A percentile compares a stretch with the other conserved stretches of the same genome.
Conservation (phyloP, 2,888 invertebrate species). For the Drosophila kuntzei region DNA sequence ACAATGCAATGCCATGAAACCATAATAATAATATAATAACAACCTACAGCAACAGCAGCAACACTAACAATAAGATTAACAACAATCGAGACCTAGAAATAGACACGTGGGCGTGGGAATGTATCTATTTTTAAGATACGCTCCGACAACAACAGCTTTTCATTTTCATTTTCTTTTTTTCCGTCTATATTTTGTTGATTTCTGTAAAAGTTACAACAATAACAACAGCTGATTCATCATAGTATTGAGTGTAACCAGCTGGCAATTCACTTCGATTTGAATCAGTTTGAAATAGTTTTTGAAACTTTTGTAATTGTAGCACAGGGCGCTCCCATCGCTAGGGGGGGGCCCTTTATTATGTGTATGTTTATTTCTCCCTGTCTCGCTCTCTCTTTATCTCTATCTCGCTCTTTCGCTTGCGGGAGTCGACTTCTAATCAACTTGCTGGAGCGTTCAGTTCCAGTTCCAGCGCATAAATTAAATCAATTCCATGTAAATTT, state of each 20-base stretch:
- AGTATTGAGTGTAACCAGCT: slow-evolving; percentile 39
- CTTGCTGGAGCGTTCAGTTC: slow-evolving; percentile 38
- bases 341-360: slow-evolving; percentile 19
- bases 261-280: slow-evolving; percentile 30
- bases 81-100: slow-evolving; percentile 66
- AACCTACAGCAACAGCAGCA: slow-evolving; percentile 17
- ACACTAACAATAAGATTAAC: slow-evolving; percentile 29
- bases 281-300: slow-evolving; percentile 33
- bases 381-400: background rate
- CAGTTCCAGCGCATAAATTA: slow-evolving; percentile 57
- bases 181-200: slow-evolving; percentile 5
- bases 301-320: slow-evolving; percentile 44
- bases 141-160: slow-evolving; percentile 27
- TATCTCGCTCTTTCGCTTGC: slow-evolving; percentile 4
- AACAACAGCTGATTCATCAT: slow-evolving; percentile 52
- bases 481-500: slow-evolving; percentile 72
- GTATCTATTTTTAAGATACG: slow-evolving; percentile 63
- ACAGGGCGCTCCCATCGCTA: slow-evolving; percentile 27
- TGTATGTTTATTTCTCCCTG: background rate
- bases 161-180: slow-evolving; percentile 19
- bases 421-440: slow-evolving; percentile 51
- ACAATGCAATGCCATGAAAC: slow-evolving; percentile 70
- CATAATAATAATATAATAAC: slow-evolving; percentile 33
- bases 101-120: slow-evolving; percentile 79
- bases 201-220: slow-evolving; percentile 42